Evolutionary conservation across 2,113 vertebrate species (phyloP), one percentile per base, ranked within the genome.

Genomic region (Oxyruncus cristatus): DNA sequence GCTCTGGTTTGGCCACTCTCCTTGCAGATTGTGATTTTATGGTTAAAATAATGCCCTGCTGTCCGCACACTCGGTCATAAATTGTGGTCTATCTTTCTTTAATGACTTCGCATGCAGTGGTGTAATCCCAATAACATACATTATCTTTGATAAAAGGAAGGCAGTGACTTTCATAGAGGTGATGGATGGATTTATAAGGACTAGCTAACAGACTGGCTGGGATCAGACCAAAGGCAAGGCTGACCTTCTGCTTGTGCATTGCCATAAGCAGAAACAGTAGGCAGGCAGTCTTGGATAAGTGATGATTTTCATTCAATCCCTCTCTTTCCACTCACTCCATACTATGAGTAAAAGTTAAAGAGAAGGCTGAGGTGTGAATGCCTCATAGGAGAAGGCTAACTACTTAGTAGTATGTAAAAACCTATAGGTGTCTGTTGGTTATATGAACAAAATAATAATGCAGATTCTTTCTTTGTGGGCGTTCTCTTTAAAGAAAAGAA

Each of bases 11-110:
- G 97, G 94, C 95, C 97, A 97, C 96, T 98, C 91, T 97, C 96
- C 94, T 94, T 96, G 85, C 86, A 97, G 96, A 97, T 97, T 96
- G 97, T 95, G 95, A 98, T 98, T 98, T 98, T 98, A 97, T 98
- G 95, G 97, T 96, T 98, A 98, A 98, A 98, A 97, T 97, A 98
- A 98, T 98, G 96, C 93, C 94, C 92, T 92, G 91, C 97, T 96
- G 87, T 98, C 97, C 97, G 8, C 93, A 96, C 85, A 35, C 88
- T 96, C 11, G 15, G 97, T 96, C 97, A 96, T 98, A 98, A 98
- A 98, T 98, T 98, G 94, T 93, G 86, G 91, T 94, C 97, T 97
- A 87, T 98, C 96, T 98, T 96, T 97, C 96, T 98, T 95, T 96
- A 97, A 98, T 97, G 97, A 96, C 93, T 97, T 80, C 8, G 17